These are phyloP conservation scores for Scrobipalpa costella DNA, from an alignment of 2,888 invertebrate species.

Conservation along the genomic window DNA sequence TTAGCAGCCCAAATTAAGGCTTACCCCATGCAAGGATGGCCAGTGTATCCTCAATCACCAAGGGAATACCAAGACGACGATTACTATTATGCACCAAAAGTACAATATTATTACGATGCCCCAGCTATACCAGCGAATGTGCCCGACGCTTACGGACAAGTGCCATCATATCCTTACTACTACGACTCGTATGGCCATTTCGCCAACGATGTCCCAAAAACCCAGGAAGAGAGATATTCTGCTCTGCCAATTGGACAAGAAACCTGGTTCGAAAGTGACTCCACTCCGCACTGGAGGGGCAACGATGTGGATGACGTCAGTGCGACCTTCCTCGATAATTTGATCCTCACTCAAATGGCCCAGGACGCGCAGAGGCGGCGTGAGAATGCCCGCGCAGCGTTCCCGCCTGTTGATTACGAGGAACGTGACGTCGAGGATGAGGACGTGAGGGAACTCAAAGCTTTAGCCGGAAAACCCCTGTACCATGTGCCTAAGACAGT, in stretches of 20 bases:
- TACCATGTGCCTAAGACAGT: constrained; percentile 74
- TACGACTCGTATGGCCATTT: constrained; percentile 76
- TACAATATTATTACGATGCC: constrained; percentile 71
- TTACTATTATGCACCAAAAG: constrained; percentile 79
- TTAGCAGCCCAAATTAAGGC: constrained; percentile 70
- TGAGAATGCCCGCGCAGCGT: constrained; percentile 71
- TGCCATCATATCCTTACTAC: constrained; percentile 71
- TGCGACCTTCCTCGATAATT: constrained; percentile 84
- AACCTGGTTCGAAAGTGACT: constrained; percentile 83
- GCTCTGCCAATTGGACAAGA: constrained; percentile 85
- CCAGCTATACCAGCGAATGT: constrained; percentile 51
- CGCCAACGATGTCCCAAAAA: constrained; percentile 81
- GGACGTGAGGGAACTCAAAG: constrained; percentile 84
- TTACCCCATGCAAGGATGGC: constrained; percentile 71
- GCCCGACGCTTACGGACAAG: constrained; percentile 68
- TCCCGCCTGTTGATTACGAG: constrained; percentile 67
- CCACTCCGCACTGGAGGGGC: constrained; percentile 65
- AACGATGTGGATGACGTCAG: constrained; percentile 78
- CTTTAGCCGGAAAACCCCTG: constrained; percentile 79
- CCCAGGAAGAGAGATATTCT: constrained; percentile 82
- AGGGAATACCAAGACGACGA: constrained; percentile 80
- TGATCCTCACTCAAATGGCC: constrained; percentile 84
- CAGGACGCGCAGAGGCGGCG: constrained; percentile 79
- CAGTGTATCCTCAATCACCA: constrained; percentile 75
- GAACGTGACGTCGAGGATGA: constrained; percentile 82